These are phyloP conservation scores for Thymallus thymallus DNA, from an alignment of 2,113 vertebrate species.

Conservation along the genomic window DNA sequence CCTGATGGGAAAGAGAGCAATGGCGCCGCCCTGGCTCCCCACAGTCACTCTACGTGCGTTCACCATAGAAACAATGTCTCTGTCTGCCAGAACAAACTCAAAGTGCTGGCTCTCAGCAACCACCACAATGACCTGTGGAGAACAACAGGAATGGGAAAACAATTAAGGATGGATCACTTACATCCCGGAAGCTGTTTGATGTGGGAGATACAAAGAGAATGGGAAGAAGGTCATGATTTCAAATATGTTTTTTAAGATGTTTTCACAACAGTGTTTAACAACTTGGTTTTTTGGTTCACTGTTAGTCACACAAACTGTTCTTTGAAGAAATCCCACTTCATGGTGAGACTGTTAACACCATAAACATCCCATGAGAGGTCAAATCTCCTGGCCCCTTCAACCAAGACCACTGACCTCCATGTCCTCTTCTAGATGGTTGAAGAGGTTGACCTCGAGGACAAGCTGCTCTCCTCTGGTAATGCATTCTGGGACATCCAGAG, in stretches of 20 bases:
- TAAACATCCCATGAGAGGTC: too few species aligned
- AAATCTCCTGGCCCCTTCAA: not conserved
- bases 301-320: not conserved
- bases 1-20: constrained; percentile 77
- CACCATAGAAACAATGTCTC: constrained; percentile 62
- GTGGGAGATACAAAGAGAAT: not conserved
- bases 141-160: constrained; percentile 12
- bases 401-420: constrained; percentile 64
- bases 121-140: constrained; percentile 77
- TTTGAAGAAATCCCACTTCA: too few species aligned
- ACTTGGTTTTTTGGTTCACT: not conserved
- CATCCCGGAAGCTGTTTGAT: not conserved
- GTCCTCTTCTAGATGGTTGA: constrained; percentile 81
- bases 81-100: constrained; percentile 74
- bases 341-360: too few species aligned
- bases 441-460: constrained; percentile 82
- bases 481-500: constrained; percentile 78
- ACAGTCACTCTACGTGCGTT: constrained; percentile 70
- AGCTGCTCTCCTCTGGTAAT: constrained; percentile 85
- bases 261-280: not conserved
- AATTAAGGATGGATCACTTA: not conserved
- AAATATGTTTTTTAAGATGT: not conserved
- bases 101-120: constrained; percentile 75
- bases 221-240: not conserved
- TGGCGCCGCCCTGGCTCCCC: constrained; percentile 69